Conservation (phyloP, 2,113 vertebrate species). For the Excalfactoria chinensis region DNA sequence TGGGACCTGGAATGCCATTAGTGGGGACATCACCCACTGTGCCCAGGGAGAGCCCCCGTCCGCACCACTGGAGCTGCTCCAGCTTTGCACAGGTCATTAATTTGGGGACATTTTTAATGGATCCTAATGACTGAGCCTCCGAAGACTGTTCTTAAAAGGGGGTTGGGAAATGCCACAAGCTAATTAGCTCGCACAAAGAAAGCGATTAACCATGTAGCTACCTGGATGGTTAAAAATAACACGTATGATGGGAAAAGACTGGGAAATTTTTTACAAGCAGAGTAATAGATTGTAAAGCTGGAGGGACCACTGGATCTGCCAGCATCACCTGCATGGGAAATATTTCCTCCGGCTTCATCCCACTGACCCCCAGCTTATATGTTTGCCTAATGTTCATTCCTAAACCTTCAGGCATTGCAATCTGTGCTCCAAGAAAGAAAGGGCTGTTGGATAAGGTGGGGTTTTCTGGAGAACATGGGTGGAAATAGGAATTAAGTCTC, state of each 20-base stretch:
- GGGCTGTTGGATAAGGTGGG: not conserved
- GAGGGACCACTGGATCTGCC: not conserved
- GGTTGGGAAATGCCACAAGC: slow-evolving; percentile 8
- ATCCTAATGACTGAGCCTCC: slow-evolving; percentile 49
- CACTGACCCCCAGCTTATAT: not conserved
- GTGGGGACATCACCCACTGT: fast-evolving
- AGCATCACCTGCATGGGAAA: not conserved
- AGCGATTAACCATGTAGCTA: slow-evolving; percentile 56
- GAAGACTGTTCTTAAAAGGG: slow-evolving; percentile 55
- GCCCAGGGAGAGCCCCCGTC: not conserved
- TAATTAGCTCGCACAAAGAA: slow-evolving; percentile 53
- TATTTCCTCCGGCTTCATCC: not conserved
- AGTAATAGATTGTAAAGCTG: not conserved
- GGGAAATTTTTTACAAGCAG: not conserved
- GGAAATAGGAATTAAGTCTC: not conserved
- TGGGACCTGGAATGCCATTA: slow-evolving; percentile 12
- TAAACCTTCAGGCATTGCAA: not conserved
- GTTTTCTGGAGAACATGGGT: not conserved
- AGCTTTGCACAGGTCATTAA: slow-evolving; percentile 56
- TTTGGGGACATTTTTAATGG: slow-evolving; percentile 59
- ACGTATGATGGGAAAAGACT: not conserved
- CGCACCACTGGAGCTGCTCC: not conserved
- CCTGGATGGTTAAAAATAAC: slow-evolving; percentile 22
- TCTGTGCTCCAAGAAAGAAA: not conserved
- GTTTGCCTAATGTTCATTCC: not conserved